Evolutionary conservation across 92 coral and sea anemone genomes (phyloP).

Genomic region (Diadumene lineata): DNA sequence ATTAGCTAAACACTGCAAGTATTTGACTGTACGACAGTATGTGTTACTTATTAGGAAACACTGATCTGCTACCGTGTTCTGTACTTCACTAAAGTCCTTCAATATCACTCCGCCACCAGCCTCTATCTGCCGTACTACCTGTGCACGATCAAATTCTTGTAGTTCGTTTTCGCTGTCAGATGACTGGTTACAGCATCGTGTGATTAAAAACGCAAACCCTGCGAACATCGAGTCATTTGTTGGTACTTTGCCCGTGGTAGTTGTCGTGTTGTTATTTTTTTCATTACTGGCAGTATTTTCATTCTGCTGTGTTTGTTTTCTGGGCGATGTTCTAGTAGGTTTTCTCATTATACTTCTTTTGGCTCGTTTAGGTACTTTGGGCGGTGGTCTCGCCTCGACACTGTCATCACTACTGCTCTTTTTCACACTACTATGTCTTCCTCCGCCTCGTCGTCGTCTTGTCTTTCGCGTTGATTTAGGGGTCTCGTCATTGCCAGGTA

Average conservation of each 20-base stretch:
- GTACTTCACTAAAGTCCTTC: slow-evolving; percentile 62
- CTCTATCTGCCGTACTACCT: slow-evolving; percentile 68
- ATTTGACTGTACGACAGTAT: slow-evolving; percentile 83
- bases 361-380: slow-evolving; percentile 26
- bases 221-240: slow-evolving; percentile 66
- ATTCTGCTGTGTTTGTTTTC: slow-evolving; percentile 41
- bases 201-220: slow-evolving; percentile 84
- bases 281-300: background rate
- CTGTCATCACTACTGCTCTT: slow-evolving; percentile 56
- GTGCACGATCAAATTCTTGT: slow-evolving; percentile 61
- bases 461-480: slow-evolving; percentile 61
- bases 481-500: slow-evolving; percentile 41
- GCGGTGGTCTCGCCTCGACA: slow-evolving; percentile 48
- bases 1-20: slow-evolving; percentile 81
- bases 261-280: background rate
- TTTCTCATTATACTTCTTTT: slow-evolving; percentile 42
- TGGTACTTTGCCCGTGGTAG: slow-evolving; percentile 45
- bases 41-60: slow-evolving; percentile 78
- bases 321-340: slow-evolving; percentile 54
- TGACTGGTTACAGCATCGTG: slow-evolving; percentile 66
- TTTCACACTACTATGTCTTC: background rate
- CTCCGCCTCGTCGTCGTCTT: background rate
- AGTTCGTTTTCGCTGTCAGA: slow-evolving; percentile 79
- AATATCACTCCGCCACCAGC: slow-evolving; percentile 91
- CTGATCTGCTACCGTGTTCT: slow-evolving; percentile 57